These are phyloP conservation scores for Zosterops lateralis DNA, from an alignment of 2,113 vertebrate species.

Conservation along the genomic window DNA sequence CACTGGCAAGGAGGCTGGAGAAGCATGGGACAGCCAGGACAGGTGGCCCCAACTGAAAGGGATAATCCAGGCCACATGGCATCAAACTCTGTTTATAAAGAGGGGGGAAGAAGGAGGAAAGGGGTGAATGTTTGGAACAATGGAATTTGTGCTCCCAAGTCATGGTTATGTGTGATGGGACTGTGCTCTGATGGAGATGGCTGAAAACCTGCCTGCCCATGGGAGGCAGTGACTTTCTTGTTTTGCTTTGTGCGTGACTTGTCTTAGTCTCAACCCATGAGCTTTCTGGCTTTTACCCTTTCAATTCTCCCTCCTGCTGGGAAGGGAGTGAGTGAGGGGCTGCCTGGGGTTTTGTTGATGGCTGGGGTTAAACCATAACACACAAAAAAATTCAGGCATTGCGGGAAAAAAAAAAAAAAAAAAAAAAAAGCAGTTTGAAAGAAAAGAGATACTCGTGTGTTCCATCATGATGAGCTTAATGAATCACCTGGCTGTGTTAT, in stretches of 20 bases:
- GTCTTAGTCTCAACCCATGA: neutral
- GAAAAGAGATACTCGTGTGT: neutral
- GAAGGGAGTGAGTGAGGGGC: neutral
- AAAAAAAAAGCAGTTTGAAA: neutral
- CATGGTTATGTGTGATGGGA: fast-evolving
- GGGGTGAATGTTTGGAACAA: neutral
- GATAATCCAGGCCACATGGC: neutral
- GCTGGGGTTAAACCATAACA: neutral
- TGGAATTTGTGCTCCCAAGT: neutral
- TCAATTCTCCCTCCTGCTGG: neutral
- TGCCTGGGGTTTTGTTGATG: neutral
- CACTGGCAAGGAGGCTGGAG: fast-evolving
- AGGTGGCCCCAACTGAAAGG: neutral
- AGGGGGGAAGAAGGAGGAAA: neutral
- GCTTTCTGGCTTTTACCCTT: neutral
- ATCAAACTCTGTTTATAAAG: neutral
- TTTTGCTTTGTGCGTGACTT: neutral
- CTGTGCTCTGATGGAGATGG: neutral
- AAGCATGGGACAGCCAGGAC: neutral
- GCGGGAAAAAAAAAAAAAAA: neutral
- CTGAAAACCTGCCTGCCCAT: neutral
- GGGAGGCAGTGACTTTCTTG: neutral
- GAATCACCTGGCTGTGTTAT: neutral
- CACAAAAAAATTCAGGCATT: neutral
- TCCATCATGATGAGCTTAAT: neutral